These are phyloP conservation scores for Drosophila virilis DNA, from an alignment of 1,140 invertebrate genomes.

Conservation along the genomic window DNA sequence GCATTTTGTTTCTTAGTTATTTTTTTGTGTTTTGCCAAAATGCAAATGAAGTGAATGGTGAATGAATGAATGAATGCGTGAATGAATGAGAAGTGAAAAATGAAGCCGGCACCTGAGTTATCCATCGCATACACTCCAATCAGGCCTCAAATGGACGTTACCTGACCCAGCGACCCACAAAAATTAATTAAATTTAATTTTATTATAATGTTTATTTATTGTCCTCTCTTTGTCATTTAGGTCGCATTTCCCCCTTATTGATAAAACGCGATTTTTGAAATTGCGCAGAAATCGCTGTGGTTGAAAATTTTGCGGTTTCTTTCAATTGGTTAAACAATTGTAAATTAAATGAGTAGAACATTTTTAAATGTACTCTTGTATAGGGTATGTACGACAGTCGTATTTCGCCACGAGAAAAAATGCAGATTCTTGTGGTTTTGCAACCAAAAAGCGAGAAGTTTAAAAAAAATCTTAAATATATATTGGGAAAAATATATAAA, in stretches of 20 bases:
- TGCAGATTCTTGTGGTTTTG: too few relatives aligned
- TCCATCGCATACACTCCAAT: constrained; percentile 16
- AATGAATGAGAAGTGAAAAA: constrained; percentile 64
- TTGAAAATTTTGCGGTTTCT: constrained; percentile 15
- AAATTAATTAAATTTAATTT: constrained; percentile 79
- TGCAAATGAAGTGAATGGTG: constrained; percentile 67
- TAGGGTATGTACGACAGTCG: too few relatives aligned
- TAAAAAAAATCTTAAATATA: too few relatives aligned
- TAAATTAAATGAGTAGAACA: neutral
- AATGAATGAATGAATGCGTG: constrained; percentile 29
- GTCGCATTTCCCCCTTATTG: constrained; percentile 24
- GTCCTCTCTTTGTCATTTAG: constrained; percentile 45
- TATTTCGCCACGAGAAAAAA: too few relatives aligned
- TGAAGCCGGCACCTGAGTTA: constrained; percentile 69
- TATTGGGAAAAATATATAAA: neutral
- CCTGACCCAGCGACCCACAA: constrained; percentile 65
- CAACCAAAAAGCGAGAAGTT: too few relatives aligned
- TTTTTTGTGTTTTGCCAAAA: constrained; percentile 46
- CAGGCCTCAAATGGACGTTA: neutral
- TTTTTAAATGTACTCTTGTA: too few relatives aligned
- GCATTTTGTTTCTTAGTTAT: constrained; percentile 34
- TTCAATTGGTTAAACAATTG: constrained; percentile 6
- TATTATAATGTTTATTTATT: constrained; percentile 51
- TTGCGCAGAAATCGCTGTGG: neutral
- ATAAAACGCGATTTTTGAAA: constrained; percentile 3